These are phyloP conservation scores for Siniperca knerii DNA, from an alignment of 2,113 vertebrate species.

Conservation along the genomic window DNA sequence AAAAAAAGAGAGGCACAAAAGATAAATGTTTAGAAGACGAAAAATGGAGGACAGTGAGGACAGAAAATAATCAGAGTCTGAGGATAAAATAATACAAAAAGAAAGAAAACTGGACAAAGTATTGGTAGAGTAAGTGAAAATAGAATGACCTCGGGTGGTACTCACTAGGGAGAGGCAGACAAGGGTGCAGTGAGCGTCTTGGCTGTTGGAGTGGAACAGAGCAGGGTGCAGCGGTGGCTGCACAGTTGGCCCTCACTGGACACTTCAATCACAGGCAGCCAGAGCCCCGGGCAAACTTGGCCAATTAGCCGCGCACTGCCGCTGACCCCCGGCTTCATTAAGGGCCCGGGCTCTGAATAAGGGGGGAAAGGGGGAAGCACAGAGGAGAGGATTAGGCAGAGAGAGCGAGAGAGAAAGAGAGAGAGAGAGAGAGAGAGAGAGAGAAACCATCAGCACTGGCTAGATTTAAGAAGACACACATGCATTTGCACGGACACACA, in stretches of 20 bases:
- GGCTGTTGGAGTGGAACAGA: conserved; percentile 76
- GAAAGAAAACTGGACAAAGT: conserved; percentile 27
- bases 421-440: conserved; percentile 32
- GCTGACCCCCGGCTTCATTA: conserved; percentile 84
- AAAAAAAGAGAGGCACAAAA: conserved; percentile 22
- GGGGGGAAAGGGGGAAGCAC: conserved; percentile 28
- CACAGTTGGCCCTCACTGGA: conserved; percentile 72
- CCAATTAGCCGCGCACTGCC: conserved; percentile 83
- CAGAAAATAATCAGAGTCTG: not conserved
- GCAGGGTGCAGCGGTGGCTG: conserved; percentile 65
- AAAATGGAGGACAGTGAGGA: conserved; percentile 17
- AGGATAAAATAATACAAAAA: conserved; percentile 38
- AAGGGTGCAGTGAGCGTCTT: conserved; percentile 61
- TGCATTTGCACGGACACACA: conserved; percentile 51
- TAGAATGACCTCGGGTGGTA: conserved; percentile 62
- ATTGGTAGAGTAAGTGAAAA: conserved; percentile 49
- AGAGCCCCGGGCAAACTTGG: conserved; percentile 78
- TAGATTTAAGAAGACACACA: conserved; percentile 49
- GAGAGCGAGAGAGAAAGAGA: conserved; percentile 12
- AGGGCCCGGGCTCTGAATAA: conserved; percentile 75
- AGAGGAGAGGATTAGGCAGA: conserved; percentile 44
- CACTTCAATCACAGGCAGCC: conserved; percentile 82
- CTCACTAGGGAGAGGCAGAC: conserved; percentile 74
- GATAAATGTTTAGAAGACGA: conserved; percentile 38
- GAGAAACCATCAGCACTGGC: conserved; percentile 45